These are phyloP conservation scores for Danio aesculapii DNA, from an alignment of 2,797 vertebrate genomes.

Conservation along the genomic window DNA sequence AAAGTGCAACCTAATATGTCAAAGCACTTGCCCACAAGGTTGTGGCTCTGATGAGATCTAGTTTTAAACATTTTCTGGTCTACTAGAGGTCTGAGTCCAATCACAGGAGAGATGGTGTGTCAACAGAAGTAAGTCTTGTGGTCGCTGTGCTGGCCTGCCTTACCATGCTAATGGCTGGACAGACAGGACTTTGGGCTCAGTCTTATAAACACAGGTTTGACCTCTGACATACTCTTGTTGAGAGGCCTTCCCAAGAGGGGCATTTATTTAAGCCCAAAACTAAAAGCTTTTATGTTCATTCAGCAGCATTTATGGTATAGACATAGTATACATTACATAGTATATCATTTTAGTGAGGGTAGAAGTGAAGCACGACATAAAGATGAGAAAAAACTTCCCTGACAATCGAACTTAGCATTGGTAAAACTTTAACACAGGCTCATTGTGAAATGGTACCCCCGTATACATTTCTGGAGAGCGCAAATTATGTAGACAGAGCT, in stretches of 20 bases:
- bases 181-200: constrained; percentile 32
- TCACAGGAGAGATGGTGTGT: constrained; percentile 29
- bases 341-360: not conserved
- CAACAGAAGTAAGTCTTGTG: constrained; percentile 25
- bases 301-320: not conserved
- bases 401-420: constrained; percentile 7
- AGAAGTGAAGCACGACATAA: not conserved
- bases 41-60: not conserved
- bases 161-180: constrained; percentile 7
- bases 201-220: constrained; percentile 4
- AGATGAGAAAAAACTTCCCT: not conserved
- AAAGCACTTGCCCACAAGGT: not conserved
- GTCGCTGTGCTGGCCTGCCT: constrained; percentile 12
- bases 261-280: not conserved
- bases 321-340: no score
- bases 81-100: constrained; percentile 6
- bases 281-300: not conserved
- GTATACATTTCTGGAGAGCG: no score
- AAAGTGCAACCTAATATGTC: not conserved
- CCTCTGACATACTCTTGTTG: not conserved
- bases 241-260: not conserved
- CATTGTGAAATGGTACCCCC: no score
- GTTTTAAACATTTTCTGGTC: constrained; percentile 4
- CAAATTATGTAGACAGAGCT: no score
- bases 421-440: not conserved